Evolutionary conservation across 2,888 invertebrate species (phyloP), one percentile per base, ranked within the genome.

Genomic region (Tenthredo notha): DNA sequence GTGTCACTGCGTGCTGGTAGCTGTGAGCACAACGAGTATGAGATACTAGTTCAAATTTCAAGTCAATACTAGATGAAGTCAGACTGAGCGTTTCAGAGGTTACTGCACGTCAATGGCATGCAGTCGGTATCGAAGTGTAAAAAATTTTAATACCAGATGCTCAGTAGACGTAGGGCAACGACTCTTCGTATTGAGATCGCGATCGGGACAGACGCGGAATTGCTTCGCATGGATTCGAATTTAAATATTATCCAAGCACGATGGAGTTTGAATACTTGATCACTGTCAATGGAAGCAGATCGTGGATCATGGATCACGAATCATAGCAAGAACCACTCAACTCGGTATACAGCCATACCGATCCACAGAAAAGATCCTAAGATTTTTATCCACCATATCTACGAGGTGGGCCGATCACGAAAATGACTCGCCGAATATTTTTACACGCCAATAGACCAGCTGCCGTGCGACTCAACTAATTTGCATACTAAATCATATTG

Each of bases 241-340:
- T 80, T 80, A 80, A 80, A 80, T 58, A 80, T 61, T 37, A 58
- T 58, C 40, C 80, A 58, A 77, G 58, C 80, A 61, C 58, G 33
- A 50, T 29, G 80, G 50, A 80, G 61, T 4, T 29, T 40, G 61
- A 61, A 25, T 80, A 80, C 80, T 61, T 61, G 80, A 80, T 80
- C 58, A 80, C 58, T 80, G 58, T 33, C 37, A 37, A 40, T 80
- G 54, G 25, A 29, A 80, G 15, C 61, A 80, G 58, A 80, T 61
- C 70, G 84, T 84, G 84, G 67, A 84, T 84, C 84, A 54, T 72
- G 84, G 65, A 84, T 80, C 84, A 77, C 78, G 77, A 84, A 75
- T 72, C 84, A 47, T 80, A 78, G 78, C 84, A 78, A 61, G 75
- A 84, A 61, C 47, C 21, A 77, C 50, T 78, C 75, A 61, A 33